A percentile compares a stretch with the other conserved stretches of the same genome.
Conservation (phyloP, 2,888 invertebrate genomes). For the Dione vanillae region DNA sequence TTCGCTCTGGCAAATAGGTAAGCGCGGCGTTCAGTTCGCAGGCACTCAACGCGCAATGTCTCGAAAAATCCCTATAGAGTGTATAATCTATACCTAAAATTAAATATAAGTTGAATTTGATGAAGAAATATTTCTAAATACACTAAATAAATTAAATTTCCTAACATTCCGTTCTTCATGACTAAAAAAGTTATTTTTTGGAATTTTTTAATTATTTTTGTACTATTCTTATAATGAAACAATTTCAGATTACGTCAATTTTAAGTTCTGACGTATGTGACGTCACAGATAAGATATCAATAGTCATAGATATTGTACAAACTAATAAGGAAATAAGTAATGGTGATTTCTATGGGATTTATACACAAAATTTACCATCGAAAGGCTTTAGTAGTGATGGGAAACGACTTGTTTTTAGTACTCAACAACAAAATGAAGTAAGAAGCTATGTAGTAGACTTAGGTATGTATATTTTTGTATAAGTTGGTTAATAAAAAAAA, state of each 20-base stretch:
- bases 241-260: constrained; percentile 30
- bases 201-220: not conserved
- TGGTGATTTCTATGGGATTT: constrained; percentile 87
- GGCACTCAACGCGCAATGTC: too few species aligned
- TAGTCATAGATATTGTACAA: constrained; percentile 83
- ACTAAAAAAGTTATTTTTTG: too few species aligned
- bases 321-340: constrained; percentile 70
- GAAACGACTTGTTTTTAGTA: constrained; percentile 85
- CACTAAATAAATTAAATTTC: too few species aligned
- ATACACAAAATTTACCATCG: constrained; percentile 80
- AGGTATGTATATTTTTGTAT: constrained; percentile 68
- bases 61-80: too few species aligned
- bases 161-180: too few species aligned
- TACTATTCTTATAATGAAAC: not conserved
- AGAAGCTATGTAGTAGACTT: constrained; percentile 86
- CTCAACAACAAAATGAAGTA: constrained; percentile 85
- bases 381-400: constrained; percentile 87
- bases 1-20: too few species aligned
- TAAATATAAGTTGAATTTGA: too few species aligned
- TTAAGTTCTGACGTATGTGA: constrained; percentile 47
- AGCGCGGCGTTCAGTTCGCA: too few species aligned
- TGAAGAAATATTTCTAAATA: too few species aligned
- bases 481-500: too few species aligned
- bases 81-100: too few species aligned
- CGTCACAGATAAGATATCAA: constrained; percentile 46